phyloP scores from a whole-genome alignment of 1,140 invertebrate species.

The Pseudomyrmex gracilis region DNA sequence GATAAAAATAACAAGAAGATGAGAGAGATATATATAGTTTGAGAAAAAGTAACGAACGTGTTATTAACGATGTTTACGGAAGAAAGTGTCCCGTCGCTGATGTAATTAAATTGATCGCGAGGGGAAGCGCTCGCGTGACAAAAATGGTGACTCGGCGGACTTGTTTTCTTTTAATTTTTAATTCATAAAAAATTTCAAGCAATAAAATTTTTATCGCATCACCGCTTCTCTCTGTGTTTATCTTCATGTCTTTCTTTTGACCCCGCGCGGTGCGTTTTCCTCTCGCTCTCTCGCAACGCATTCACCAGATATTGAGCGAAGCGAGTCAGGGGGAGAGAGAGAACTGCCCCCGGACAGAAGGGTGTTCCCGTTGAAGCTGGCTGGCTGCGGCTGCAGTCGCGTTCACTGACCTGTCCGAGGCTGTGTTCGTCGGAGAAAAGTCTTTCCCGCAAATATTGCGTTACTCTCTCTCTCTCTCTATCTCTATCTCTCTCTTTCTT shows the following conservation, averaged over 20 bases:
- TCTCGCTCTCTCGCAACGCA: conserved; percentile 36
- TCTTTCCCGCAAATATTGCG: conserved; percentile 4
- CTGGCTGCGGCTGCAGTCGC: conserved; percentile 51
- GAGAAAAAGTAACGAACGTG: no score
- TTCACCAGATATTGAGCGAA: conserved; percentile 57
- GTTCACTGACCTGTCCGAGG: conserved; percentile 53
- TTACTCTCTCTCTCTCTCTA: neutral
- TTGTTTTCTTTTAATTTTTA: no score
- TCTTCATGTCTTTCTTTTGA: conserved; percentile 1
- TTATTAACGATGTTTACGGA: no score
- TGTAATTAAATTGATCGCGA: no score
- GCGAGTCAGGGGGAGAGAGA: conserved; percentile 42
- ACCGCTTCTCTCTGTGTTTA: neutral
- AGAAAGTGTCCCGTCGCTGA: no score
- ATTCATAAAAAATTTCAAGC: no score
- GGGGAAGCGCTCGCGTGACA: no score
- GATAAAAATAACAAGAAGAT: neutral
- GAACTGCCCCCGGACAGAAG: conserved; percentile 52
- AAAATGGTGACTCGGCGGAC: no score
- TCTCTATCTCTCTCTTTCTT: no score
- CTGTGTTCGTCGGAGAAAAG: conserved; percentile 46
- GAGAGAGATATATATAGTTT: neutral
- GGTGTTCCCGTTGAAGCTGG: conserved; percentile 52
- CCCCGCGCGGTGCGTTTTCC: conserved; percentile 18
- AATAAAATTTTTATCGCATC: no score